Conservation (phyloP, 92 coral and sea anemone genomes). For the Umimayanthus chanpuru region DNA sequence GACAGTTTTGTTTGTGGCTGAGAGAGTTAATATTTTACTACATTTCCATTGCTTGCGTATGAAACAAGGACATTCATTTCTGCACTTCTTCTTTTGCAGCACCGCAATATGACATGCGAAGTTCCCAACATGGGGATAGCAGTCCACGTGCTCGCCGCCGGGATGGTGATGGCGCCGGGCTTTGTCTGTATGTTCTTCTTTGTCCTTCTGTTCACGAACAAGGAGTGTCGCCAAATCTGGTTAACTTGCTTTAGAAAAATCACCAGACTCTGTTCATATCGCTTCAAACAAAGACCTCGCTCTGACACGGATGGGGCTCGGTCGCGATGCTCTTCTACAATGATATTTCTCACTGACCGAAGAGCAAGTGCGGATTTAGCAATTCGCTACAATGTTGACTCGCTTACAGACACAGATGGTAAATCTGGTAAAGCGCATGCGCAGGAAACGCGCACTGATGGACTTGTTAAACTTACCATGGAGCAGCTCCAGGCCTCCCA, state of each 20-base stretch:
- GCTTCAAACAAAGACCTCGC: conserved; percentile 36
- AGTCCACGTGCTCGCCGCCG: conserved; percentile 55
- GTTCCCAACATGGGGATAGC: conserved; percentile 51
- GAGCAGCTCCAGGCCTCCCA: conserved; percentile 29
- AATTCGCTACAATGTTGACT: conserved; percentile 12
- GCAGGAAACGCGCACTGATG: conserved; percentile 37
- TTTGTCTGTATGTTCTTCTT: conserved; percentile 86
- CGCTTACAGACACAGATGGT: neutral
- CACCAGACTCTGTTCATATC: conserved; percentile 24
- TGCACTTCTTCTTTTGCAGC: conserved; percentile 42
- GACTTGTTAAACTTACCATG: conserved; percentile 25
- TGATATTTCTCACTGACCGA: conserved; percentile 63
- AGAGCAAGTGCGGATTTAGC: conserved; percentile 47
- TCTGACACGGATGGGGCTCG: conserved; percentile 42
- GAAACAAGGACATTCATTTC: too few species aligned
- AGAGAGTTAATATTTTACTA: too few species aligned
- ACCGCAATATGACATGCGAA: conserved; percentile 52
- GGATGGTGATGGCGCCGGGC: conserved; percentile 81
- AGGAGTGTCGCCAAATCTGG: conserved; percentile 92
- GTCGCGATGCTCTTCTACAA: conserved; percentile 74
- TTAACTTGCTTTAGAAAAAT: conserved; percentile 53
- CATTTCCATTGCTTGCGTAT: too few species aligned
- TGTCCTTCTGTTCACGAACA: conserved; percentile 84
- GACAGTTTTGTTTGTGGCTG: too few species aligned
- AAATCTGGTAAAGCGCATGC: conserved; percentile 37